phyloP scores from a whole-genome alignment of 2,113 vertebrate genomes.

The Mus musculus region GRCm39 chr15:30703001-30703500 shows the following conservation, averaged over 20 bases:
- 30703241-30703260: not conserved
- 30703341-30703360: not conserved
- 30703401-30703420: not conserved
- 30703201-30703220: not conserved
- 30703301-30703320: not conserved
- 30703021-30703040: too few relatives aligned
- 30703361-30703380: not conserved
- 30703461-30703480: not conserved
- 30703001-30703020: not conserved
- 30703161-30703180: fast-evolving
- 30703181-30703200: not conserved
- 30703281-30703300: not conserved
- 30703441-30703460: not conserved
- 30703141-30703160: not conserved
- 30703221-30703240: not conserved
- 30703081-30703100: not conserved
- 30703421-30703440: not conserved
- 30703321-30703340: not conserved
- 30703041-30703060: not conserved
- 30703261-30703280: not conserved
- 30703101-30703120: too few relatives aligned
- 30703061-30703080: not conserved
- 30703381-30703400: not conserved
- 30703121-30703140: fast-evolving
- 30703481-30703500: not conserved